Percentiles rank a stretch among this genome's conserved stretches.
Conservation (phyloP, 2,113 vertebrate genomes). For the Thalassarche chlororhynchos region DNA sequence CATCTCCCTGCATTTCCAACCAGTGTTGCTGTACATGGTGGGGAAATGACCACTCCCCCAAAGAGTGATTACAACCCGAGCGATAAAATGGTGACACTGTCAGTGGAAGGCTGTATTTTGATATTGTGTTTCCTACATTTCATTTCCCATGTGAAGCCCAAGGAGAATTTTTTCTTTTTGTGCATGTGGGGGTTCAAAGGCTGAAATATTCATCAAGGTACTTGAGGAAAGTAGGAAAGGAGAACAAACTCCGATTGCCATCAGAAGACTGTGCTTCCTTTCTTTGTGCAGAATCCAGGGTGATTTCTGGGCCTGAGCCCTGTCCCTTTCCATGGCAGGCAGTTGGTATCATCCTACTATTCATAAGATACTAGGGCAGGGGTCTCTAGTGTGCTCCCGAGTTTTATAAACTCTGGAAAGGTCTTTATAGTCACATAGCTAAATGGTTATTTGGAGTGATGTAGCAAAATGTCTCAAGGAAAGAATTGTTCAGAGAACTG, state of each 20-base stretch:
- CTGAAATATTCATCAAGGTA: not conserved
- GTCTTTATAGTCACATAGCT: not conserved
- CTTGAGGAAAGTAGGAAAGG: not conserved
- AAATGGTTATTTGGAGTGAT: not conserved
- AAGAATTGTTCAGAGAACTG: not conserved
- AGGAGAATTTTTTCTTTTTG: not conserved
- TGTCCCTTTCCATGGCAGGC: not conserved
- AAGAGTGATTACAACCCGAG: not conserved
- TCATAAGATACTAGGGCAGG: not conserved
- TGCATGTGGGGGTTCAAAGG: not conserved
- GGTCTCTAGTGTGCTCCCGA: not conserved
- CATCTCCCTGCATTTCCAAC: not conserved
- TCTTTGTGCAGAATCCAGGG: not conserved
- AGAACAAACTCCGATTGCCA: not conserved
- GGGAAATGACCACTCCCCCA: not conserved
- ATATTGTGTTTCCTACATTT: not conserved
- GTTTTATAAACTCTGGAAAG: not conserved
- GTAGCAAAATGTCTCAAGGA: not conserved
- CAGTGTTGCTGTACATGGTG: not conserved
- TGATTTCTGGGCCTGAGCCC: not conserved
- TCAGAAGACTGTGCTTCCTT: not conserved
- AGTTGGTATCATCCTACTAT: not conserved
- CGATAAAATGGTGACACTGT: not conserved
- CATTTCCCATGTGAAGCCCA: not conserved
- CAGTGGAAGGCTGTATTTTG: not conserved